phyloP scores from a whole-genome alignment of 2,797 vertebrate genomes.

The Harpagifer antarcticus region DNA sequence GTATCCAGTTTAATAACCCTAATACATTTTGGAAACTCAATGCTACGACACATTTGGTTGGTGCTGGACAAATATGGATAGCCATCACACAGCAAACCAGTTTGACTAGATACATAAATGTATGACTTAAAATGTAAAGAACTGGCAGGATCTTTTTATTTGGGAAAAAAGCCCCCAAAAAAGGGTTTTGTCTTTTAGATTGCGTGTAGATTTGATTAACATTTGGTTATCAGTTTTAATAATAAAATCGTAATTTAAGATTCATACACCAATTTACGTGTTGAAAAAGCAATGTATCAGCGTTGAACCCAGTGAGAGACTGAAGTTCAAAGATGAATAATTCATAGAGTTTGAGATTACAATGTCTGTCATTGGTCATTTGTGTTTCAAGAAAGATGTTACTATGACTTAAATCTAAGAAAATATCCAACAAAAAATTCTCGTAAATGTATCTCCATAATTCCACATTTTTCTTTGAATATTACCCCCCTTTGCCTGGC shows the following conservation, averaged over 20 bases:
- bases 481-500: too few species aligned
- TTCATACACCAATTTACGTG: neutral
- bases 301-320: neutral
- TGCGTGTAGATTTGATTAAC: neutral
- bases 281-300: neutral
- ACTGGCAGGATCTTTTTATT: neutral
- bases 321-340: neutral
- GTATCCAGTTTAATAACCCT: neutral
- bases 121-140: neutral
- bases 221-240: neutral
- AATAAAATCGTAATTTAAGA: neutral
- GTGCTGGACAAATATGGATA: neutral
- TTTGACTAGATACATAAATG: neutral
- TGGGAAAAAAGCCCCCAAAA: neutral
- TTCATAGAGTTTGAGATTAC: too few species aligned
- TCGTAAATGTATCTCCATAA: too few species aligned
- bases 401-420: too few species aligned
- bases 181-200: neutral
- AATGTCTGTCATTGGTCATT: too few species aligned
- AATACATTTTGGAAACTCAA: neutral
- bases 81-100: neutral
- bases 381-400: too few species aligned
- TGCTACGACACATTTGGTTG: neutral
- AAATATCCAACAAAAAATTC: too few species aligned
- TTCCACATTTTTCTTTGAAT: too few species aligned